A percentile compares a stretch with the other conserved stretches of the same genome.
These are phyloP conservation scores for Taenaris catops DNA, from an alignment of 2,888 invertebrate species.

Conservation along the genomic window DNA sequence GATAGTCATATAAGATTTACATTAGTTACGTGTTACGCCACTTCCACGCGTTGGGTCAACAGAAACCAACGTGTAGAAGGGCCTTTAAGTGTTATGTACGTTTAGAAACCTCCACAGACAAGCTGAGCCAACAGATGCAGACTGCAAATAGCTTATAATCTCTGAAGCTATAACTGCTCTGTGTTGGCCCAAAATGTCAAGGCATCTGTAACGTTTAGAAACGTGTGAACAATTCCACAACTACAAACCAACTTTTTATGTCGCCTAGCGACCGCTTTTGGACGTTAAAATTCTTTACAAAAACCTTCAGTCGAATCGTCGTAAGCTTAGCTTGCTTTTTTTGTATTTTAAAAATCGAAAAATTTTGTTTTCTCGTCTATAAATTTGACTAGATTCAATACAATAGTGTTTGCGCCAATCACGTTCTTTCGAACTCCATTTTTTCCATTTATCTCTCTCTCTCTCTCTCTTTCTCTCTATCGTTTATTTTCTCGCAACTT, in stretches of 20 bases:
- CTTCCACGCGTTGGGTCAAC: constrained; percentile 2
- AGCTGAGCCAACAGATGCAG: neutral
- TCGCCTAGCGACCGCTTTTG: constrained; percentile 69
- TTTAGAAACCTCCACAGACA: neutral
- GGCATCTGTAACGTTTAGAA: constrained; percentile 45
- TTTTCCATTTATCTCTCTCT: constrained; percentile 24
- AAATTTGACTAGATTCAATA: constrained; percentile 78
- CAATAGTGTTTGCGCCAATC: constrained; percentile 58
- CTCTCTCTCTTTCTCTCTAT: too few species aligned
- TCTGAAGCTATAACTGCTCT: too few species aligned
- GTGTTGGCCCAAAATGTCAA: constrained; percentile 2
- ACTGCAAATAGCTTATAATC: too few species aligned
- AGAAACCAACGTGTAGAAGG: constrained; percentile 3
- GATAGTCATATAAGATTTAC: constrained; percentile 47
- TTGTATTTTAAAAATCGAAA: too few species aligned
- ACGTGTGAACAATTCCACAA: constrained; percentile 69
- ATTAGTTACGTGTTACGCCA: constrained; percentile 38
- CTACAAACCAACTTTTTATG: constrained; percentile 65
- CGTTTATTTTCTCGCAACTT: constrained; percentile 5
- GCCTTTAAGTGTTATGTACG: neutral
- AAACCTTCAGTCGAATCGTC: constrained; percentile 69
- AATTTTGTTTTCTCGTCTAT: constrained; percentile 39
- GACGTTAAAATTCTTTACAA: constrained; percentile 56
- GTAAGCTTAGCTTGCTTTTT: constrained; percentile 48
- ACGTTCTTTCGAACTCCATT: constrained; percentile 44